phyloP scores from a whole-genome alignment of 2,888 invertebrate species.

The Apamea crenata region DNA sequence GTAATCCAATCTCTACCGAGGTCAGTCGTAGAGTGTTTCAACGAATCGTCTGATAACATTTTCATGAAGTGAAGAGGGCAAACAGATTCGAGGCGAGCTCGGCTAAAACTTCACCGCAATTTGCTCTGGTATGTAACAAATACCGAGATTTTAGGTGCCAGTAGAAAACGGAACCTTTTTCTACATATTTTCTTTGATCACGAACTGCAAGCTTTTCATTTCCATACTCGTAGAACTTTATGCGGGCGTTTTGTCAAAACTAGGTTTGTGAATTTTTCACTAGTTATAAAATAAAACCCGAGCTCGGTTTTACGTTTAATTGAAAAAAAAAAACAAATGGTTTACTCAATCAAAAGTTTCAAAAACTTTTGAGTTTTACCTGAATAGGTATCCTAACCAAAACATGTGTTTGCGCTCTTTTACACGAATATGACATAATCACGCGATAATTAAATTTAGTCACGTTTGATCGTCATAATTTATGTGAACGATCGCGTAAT shows the following conservation, averaged over 20 bases:
- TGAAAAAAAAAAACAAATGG: too few relatives aligned
- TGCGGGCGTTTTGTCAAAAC: background rate
- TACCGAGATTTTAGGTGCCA: constrained; percentile 17
- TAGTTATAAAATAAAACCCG: background rate
- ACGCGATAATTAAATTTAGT: too few relatives aligned
- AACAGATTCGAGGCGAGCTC: constrained; percentile 44
- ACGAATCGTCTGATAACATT: constrained; percentile 41
- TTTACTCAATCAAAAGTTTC: too few relatives aligned
- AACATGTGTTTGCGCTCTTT: too few relatives aligned
- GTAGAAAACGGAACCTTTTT: constrained; percentile 4
- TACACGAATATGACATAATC: too few relatives aligned
- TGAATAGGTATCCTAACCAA: background rate
- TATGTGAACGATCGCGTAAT: too few relatives aligned
- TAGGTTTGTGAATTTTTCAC: background rate
- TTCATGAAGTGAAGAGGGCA: constrained; percentile 49
- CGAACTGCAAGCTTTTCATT: constrained; percentile 5
- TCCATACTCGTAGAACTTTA: background rate
- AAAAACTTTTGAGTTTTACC: too few relatives aligned
- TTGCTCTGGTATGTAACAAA: constrained; percentile 19
- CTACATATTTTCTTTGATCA: constrained; percentile 20
- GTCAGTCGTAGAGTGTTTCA: constrained; percentile 21
- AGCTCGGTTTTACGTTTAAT: background rate
- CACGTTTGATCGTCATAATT: too few relatives aligned
- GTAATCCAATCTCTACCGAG: constrained; percentile 9
- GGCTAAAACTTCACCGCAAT: constrained; percentile 40